phyloP scores from a whole-genome alignment of 2,797 vertebrate genomes.

The Tapirus indicus region DNA sequence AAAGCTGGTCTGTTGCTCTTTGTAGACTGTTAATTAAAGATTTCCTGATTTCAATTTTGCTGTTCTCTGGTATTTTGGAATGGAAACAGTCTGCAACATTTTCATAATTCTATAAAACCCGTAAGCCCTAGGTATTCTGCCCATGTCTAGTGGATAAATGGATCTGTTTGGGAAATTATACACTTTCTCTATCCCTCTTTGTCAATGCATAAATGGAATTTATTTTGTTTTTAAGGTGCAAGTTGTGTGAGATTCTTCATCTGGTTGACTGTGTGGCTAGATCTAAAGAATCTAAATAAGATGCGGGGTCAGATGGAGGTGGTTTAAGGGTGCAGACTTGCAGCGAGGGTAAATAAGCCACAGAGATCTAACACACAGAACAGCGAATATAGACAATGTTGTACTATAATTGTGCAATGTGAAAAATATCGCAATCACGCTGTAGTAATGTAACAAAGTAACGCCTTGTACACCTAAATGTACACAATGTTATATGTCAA shows the following conservation, averaged over 20 bases:
- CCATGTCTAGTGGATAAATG: not conserved
- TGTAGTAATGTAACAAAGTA: not conserved
- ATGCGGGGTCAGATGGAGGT: not conserved
- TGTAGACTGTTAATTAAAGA: not conserved
- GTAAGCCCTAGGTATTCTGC: not conserved
- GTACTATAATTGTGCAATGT: not conserved
- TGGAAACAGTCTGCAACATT: not conserved
- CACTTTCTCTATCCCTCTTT: not conserved
- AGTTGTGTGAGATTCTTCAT: not conserved
- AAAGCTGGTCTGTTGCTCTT: not conserved
- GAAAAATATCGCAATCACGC: not conserved
- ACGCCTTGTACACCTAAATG: not conserved
- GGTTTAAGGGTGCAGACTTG: not conserved
- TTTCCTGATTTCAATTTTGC: not conserved
- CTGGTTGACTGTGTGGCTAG: not conserved
- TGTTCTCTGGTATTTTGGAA: not conserved
- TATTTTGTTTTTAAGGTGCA: not conserved
- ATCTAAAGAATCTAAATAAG: not conserved
- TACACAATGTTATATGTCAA: not conserved
- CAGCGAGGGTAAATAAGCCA: not conserved
- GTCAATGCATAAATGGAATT: not conserved
- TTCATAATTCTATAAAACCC: not conserved
- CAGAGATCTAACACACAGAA: not conserved
- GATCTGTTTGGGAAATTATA: not conserved
- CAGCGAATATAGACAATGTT: no score